Percentiles rank a stretch among this genome's conserved stretches.
phyloP scores from a whole-genome alignment of 2,113 vertebrate species.

The Phyllostomus discolor region DNA sequence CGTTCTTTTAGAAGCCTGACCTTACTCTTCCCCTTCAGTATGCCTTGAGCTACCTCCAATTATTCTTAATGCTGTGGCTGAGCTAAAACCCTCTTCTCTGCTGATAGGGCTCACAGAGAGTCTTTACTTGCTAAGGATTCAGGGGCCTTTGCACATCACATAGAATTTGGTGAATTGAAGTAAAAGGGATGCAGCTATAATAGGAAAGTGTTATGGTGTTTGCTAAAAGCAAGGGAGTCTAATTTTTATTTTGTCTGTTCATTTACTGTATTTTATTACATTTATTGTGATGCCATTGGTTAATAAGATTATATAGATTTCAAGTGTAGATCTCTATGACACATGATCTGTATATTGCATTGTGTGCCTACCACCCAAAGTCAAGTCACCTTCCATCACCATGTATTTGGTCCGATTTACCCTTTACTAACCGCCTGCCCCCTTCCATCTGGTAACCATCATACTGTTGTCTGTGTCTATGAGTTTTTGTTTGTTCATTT shows the following conservation, averaged over 20 bases:
- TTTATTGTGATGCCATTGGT: not conserved
- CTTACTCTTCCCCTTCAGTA: not conserved
- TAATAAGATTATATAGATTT: not conserved
- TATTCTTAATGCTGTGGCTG: not conserved
- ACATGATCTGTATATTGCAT: not conserved
- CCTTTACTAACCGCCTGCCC: not conserved
- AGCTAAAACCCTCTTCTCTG: not conserved
- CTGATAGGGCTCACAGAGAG: not conserved
- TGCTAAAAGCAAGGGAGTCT: not conserved
- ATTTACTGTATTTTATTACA: not conserved
- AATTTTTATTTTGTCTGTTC: conserved; percentile 12
- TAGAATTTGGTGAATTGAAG: not conserved
- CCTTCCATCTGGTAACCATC: not conserved
- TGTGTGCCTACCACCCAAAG: not conserved
- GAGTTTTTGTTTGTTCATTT: not conserved
- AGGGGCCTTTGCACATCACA: not conserved
- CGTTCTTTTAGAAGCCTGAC: not conserved
- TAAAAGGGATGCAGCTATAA: not conserved
- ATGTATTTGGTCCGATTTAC: not conserved
- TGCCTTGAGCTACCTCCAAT: not conserved
- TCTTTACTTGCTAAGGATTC: not conserved
- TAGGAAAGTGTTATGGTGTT: not conserved
- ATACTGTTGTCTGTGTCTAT: not conserved
- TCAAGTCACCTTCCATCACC: not conserved
- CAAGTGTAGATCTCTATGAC: not conserved